phyloP scores from a whole-genome alignment of 2,797 vertebrate species.

The Falco cherrug region DNA sequence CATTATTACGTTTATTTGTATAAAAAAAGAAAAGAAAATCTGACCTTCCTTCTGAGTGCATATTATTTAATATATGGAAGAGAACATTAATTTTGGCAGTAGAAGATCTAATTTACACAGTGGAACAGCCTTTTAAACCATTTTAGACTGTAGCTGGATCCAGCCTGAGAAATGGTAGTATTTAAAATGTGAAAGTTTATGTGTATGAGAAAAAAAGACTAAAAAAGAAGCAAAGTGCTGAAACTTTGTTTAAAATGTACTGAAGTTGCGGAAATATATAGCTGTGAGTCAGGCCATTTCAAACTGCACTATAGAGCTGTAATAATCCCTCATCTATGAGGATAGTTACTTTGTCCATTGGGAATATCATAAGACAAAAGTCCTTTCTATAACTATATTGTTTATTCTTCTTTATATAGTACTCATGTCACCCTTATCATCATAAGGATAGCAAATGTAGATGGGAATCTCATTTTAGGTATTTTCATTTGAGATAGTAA shows the following conservation, averaged over 20 bases:
- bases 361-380: neutral
- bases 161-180: neutral
- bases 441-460: neutral
- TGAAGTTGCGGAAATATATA: neutral
- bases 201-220: neutral
- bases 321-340: neutral
- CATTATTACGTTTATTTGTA: neutral
- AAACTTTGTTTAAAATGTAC: neutral
- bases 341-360: neutral
- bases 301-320: neutral
- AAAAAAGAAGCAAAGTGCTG: neutral
- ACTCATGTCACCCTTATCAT: neutral
- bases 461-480: neutral
- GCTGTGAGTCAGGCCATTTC: neutral
- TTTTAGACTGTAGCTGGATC: neutral
- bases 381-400: neutral
- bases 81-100: neutral
- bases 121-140: neutral
- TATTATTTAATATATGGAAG: neutral
- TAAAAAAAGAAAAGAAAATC: neutral
- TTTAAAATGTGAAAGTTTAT: neutral
- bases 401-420: neutral
- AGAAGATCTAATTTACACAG: neutral
- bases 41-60: neutral
- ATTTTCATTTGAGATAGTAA: neutral